Conservation (phyloP, 2,797 vertebrate species). For the Parambassis ranga region DNA sequence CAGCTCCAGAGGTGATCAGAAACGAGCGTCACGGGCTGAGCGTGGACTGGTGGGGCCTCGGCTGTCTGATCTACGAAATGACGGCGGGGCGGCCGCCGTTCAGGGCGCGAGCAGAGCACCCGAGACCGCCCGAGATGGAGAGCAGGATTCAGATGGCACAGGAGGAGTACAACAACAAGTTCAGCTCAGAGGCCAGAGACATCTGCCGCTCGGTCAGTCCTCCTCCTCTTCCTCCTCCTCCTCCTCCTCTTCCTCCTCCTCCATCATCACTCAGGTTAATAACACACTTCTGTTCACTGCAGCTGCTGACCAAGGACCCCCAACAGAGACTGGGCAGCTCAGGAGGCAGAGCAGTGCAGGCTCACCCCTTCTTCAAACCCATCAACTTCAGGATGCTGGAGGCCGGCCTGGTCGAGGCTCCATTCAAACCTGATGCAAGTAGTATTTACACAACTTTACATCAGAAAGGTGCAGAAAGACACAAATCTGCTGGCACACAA, state of each 20-base stretch:
- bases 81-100: constrained; percentile 78
- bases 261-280: too few relatives aligned
- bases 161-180: constrained; percentile 71
- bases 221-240: too few relatives aligned
- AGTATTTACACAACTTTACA: not conserved
- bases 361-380: constrained; percentile 79
- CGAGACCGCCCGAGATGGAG: constrained; percentile 78
- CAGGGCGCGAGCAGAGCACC: constrained; percentile 69
- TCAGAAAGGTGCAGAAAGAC: too few relatives aligned
- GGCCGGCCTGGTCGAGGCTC: constrained; percentile 76
- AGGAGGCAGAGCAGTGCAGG: constrained; percentile 69
- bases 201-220: constrained; percentile 81
- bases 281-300: not conserved
- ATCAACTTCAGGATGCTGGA: constrained; percentile 88
- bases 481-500: too few relatives aligned
- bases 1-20: constrained; percentile 86
- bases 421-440: constrained; percentile 83
- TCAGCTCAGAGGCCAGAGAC: constrained; percentile 60
- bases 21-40: constrained; percentile 75
- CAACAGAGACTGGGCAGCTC: constrained; percentile 74
- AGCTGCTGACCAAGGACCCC: constrained; percentile 84
- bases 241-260: too few relatives aligned
- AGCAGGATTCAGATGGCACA: constrained; percentile 66
- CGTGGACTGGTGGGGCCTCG: constrained; percentile 89
- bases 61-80: constrained; percentile 90